These are phyloP conservation scores for cattle (Bos taurus) DNA, from an alignment of 2,113 vertebrate genomes.

Conservation along the genomic window ARS-UCD2.0 NC_037328.1:95636501-95637000, in stretches of 20 bases:
- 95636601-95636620: neutral
- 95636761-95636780: neutral
- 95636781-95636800: neutral
- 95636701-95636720: neutral
- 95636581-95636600: neutral
- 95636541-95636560: neutral
- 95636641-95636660: neutral
- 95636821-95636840: neutral
- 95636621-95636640: neutral
- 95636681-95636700: neutral
- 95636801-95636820: neutral
- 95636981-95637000: neutral
- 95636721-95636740: neutral
- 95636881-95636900: neutral
- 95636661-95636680: neutral
- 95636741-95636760: neutral
- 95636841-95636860: neutral
- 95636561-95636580: neutral
- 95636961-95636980: neutral
- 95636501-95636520: neutral
- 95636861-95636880: neutral
- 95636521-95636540: neutral
- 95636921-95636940: neutral
- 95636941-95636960: neutral
- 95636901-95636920: neutral